Evolutionary conservation across 2,113 vertebrate genomes (phyloP).

Genomic region (Antennarius striatus): DNA sequence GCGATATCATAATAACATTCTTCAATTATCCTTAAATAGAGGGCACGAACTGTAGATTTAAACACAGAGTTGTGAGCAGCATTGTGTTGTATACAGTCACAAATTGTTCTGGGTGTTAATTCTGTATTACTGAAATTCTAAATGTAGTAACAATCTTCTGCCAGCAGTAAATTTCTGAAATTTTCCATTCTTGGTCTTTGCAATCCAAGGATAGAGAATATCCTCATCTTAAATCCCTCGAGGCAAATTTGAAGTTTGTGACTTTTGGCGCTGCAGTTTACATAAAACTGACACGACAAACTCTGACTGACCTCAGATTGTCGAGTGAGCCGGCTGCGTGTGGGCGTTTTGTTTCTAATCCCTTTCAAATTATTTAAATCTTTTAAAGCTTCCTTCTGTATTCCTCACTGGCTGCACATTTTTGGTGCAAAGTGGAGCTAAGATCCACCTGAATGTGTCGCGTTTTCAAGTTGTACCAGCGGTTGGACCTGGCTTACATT

Average conservation of each 20-base stretch:
- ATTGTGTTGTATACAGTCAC: too few species aligned
- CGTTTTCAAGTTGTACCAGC: background rate
- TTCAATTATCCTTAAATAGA: too few species aligned
- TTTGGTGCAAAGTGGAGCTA: background rate
- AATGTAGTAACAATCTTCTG: too few species aligned
- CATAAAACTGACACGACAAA: background rate
- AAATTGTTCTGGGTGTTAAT: too few species aligned
- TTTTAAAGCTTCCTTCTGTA: background rate
- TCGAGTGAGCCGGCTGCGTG: background rate
- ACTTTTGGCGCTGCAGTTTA: background rate
- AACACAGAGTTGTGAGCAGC: too few species aligned
- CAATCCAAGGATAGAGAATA: too few species aligned
- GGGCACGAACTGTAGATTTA: too few species aligned
- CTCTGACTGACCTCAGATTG: background rate
- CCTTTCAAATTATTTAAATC: background rate
- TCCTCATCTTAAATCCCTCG: too few species aligned
- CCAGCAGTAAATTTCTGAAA: too few species aligned
- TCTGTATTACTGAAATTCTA: too few species aligned
- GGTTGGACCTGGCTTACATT: too few species aligned
- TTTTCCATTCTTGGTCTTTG: background rate
- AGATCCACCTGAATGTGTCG: background rate
- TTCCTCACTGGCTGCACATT: background rate
- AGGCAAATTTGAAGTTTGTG: background rate
- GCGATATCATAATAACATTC: too few species aligned
- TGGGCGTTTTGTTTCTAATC: background rate